Conservation (phyloP, 2,797 vertebrate species). For the Pristis pectinata region DNA sequence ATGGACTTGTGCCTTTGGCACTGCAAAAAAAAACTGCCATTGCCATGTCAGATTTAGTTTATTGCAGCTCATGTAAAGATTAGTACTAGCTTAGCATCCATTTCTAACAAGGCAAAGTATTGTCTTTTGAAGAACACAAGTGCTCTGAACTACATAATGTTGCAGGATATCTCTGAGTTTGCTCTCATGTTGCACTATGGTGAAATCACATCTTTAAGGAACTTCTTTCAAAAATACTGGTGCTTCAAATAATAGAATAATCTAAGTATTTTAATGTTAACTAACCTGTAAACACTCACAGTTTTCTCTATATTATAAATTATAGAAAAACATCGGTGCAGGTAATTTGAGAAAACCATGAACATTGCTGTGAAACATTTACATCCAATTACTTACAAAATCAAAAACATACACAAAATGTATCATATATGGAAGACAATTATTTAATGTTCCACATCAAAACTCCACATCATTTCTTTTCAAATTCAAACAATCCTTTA, state of each 20-base stretch:
- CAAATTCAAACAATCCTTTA: not conserved
- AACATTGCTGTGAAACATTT: not conserved
- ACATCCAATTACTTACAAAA: not conserved
- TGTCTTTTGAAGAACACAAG: not conserved
- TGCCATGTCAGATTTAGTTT: not conserved
- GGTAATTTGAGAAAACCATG: not conserved
- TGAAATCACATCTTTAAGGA: not conserved
- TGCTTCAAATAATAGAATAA: not conserved
- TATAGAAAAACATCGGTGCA: not conserved
- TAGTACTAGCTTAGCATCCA: not conserved
- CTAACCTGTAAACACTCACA: not conserved
- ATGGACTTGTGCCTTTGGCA: too few relatives aligned
- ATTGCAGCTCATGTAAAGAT: not conserved
- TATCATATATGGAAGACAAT: not conserved
- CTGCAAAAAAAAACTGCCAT: too few relatives aligned
- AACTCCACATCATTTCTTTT: not conserved
- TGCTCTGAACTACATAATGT: not conserved
- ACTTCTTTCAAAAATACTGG: not conserved
- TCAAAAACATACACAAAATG: conserved; percentile 6
- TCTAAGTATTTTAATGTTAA: not conserved
- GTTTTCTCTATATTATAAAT: not conserved
- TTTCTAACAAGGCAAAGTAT: not conserved
- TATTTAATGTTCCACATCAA: not conserved
- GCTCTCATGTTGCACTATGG: not conserved
- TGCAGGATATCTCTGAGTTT: not conserved